These are phyloP conservation scores for Tadarida brasiliensis DNA, from an alignment of 2,797 vertebrate species.

Conservation along the genomic window DNA sequence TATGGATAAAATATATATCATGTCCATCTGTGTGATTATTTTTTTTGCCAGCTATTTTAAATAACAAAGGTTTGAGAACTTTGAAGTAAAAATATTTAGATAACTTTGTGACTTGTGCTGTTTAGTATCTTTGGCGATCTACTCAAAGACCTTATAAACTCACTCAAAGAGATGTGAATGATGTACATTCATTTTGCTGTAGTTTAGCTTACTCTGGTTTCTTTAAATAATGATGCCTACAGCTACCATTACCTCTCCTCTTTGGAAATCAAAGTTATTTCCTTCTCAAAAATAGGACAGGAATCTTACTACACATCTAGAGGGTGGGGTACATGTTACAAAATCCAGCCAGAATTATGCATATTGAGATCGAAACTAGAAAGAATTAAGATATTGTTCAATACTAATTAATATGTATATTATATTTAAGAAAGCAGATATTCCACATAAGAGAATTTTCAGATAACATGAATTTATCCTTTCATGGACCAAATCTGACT, in stretches of 20 bases:
- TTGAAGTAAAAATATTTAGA: neutral
- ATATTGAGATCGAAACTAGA: neutral
- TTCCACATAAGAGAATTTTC: neutral
- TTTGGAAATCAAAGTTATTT: neutral
- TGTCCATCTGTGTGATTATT: neutral
- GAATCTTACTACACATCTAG: neutral
- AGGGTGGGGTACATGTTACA: neutral
- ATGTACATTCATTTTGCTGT: neutral
- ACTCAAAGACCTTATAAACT: neutral
- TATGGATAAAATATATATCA: neutral
- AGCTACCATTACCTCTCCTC: neutral
- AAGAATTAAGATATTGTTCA: neutral
- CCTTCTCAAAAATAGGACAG: neutral
- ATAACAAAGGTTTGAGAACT: neutral
- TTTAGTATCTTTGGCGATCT: neutral
- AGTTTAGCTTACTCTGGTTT: neutral
- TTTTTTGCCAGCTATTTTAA: neutral
- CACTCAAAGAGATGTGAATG: neutral
- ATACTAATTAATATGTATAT: neutral
- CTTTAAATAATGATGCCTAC: neutral
- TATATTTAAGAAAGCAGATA: conserved; percentile 1
- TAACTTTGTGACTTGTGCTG: neutral
- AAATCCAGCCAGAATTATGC: neutral
- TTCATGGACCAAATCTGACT: neutral
- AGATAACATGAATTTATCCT: neutral